phyloP scores from a whole-genome alignment of 2,888 invertebrate genomes.

The Agrotis clavis region DNA sequence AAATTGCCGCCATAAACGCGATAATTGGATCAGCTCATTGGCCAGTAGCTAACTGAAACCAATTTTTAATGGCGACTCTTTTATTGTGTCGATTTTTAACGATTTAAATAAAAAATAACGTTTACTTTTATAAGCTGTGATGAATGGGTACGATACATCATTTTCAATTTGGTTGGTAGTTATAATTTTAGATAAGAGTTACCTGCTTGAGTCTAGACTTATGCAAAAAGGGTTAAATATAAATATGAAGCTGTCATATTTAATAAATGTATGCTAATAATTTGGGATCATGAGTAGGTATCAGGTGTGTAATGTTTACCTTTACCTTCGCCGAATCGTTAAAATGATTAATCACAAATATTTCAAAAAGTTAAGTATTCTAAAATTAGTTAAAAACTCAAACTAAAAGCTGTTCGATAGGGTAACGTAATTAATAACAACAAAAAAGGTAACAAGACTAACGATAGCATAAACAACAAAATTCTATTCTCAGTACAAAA shows the following conservation, averaged over 20 bases:
- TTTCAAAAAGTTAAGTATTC: slow-evolving; percentile 35
- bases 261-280: slow-evolving; percentile 42
- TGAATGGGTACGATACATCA: slow-evolving; percentile 43
- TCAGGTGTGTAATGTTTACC: slow-evolving; percentile 36
- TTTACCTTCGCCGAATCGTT: slow-evolving; percentile 33
- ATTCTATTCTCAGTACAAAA: slow-evolving; percentile 82
- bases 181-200: slow-evolving; percentile 12
- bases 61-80: slow-evolving; percentile 75
- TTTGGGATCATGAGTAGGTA: slow-evolving; percentile 27
- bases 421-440: slow-evolving; percentile 61
- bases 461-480: slow-evolving; percentile 78
- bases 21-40: slow-evolving; percentile 88
- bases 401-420: slow-evolving; percentile 30
- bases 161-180: slow-evolving; percentile 42
- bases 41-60: slow-evolving; percentile 87
- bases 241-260: slow-evolving; percentile 28
- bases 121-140: slow-evolving; percentile 43
- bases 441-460: slow-evolving; percentile 67
- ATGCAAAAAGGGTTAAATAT: slow-evolving; percentile 12
- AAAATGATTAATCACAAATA: slow-evolving; percentile 41
- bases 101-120: slow-evolving; percentile 46
- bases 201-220: slow-evolving; percentile 20
- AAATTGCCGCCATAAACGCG: slow-evolving; percentile 87
- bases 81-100: slow-evolving; percentile 56
- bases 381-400: slow-evolving; percentile 18